phyloP scores from a whole-genome alignment of 2,888 invertebrate species.

The Standfussiana lucernea region DNA sequence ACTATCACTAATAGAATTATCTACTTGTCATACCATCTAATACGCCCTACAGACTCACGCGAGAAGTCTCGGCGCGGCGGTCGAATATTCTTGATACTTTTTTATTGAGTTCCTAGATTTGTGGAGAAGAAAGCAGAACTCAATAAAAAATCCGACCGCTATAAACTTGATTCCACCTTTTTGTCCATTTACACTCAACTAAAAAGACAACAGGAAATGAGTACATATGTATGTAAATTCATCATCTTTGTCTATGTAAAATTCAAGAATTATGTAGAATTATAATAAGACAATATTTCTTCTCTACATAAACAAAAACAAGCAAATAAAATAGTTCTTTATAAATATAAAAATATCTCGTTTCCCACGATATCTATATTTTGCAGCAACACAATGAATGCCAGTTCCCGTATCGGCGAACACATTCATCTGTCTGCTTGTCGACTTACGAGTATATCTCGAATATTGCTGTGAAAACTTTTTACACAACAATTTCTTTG shows the following conservation, averaged over 20 bases:
- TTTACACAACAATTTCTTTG: neutral
- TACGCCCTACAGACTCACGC: too few species aligned
- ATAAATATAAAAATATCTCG: neutral
- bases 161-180: too few species aligned
- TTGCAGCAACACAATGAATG: slow-evolving; percentile 20
- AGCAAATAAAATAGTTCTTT: neutral
- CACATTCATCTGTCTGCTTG: slow-evolving; percentile 40
- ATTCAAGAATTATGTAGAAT: neutral
- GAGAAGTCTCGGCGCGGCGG: too few species aligned
- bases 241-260: neutral
- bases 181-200: too few species aligned
- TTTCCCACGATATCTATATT: slow-evolving; percentile 12
- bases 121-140: too few species aligned
- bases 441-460: slow-evolving; percentile 15
- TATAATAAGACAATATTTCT: neutral
- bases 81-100: too few species aligned
- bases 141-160: too few species aligned
- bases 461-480: slow-evolving; percentile 3
- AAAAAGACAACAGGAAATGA: neutral
- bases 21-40: neutral
- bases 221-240: neutral
- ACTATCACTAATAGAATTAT: neutral
- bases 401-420: neutral
- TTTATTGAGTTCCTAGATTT: too few species aligned
- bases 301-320: neutral